phyloP scores from a whole-genome alignment of 2,888 invertebrate species.

The Gymnocheta viridis region DNA sequence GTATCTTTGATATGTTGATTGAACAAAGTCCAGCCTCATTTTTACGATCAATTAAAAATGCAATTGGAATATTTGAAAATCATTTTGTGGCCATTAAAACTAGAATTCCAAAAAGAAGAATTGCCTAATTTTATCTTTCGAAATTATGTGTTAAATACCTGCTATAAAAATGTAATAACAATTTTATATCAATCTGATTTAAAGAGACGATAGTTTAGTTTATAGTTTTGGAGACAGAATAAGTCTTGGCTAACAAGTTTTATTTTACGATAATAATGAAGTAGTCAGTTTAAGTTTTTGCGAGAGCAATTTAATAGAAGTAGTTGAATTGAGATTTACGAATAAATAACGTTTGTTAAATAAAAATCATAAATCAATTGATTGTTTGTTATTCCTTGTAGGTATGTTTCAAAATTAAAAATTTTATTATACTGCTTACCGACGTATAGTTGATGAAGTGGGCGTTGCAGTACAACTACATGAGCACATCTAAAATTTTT shows the following conservation, averaged over 20 bases:
- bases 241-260: not conserved
- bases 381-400: no score
- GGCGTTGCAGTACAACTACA: not conserved
- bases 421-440: no score
- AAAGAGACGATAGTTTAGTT: not conserved
- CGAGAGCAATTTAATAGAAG: no score
- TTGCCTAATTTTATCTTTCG: not conserved
- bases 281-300: not conserved
- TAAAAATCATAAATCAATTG: not conserved
- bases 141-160: conserved; percentile 31
- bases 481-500: no score
- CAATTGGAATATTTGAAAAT: not conserved
- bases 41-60: conserved; percentile 12
- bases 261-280: not conserved
- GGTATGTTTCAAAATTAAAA: no score
- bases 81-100: not conserved
- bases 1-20: conserved; percentile 2
- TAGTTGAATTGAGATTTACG: no score
- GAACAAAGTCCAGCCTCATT: not conserved
- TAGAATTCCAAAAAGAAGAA: not conserved
- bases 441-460: not conserved
- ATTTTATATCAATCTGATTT: not conserved
- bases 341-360: not conserved
- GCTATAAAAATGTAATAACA: conserved; percentile 17
- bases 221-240: not conserved